Evolutionary conservation across 92 coral and sea anemone species (phyloP), one percentile per base, ranked within the genome.

Genomic region (Anthopleura xanthogrammica): DNA sequence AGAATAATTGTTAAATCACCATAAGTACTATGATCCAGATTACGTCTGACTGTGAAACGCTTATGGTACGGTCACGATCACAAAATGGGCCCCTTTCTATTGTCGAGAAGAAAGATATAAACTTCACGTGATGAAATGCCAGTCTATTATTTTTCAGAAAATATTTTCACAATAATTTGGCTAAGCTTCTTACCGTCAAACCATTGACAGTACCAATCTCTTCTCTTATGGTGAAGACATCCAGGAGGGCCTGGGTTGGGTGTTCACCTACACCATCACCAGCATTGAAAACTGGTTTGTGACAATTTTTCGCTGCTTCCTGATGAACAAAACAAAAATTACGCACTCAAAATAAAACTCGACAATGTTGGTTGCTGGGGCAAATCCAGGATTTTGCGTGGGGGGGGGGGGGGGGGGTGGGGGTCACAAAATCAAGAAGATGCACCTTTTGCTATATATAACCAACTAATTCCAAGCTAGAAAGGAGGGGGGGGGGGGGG

Each of bases 251-350:
- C 84, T 97, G 99, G 56, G 99, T 97, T 24, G 99, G 99, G 79
- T 97, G 99, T 72, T 97, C 99, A 8, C 99, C 99, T 8, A 97
- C 93, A 43, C 99, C 99, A 75, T 97, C 99, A 52, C 99, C 99
- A 29, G 93, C 98, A 78, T 97, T 97, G 83, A 97, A 88, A 19
- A 97, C 98, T 52, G 99, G 99, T 77, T 94, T 97, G 82, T 80
- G 95, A 78, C 98, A 97, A 77, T 89, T 90, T 77, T 90, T 93
- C 2, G 99, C 97, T 41, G 96, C 99, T 84, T 90, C 82, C 99
- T 97, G 89, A 57, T 75, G 8, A 60, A 23, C 5, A 8, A 68
- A 72, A 12, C 1, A 52, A 29, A 60, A 60, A 43, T 20, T n/a
- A 22, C 16, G 54, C 50, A 19, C 39, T 77, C 20, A 55, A 41